Evolutionary conservation across 2,888 invertebrate species (phyloP).

Genomic region (Enoplolaimus lenunculus): DNA sequence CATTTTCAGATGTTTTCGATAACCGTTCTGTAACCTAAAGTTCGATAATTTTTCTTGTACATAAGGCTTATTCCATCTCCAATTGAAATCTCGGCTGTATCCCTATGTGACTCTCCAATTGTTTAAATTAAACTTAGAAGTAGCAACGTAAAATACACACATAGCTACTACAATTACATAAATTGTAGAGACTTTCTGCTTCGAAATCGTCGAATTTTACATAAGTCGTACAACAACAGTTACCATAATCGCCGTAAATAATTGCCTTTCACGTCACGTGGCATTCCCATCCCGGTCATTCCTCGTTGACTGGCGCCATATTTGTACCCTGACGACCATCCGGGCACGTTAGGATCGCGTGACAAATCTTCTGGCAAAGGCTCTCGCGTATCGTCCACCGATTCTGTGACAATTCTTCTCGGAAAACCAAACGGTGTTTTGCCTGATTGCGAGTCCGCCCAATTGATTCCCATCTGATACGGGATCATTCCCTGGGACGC

Average conservation of each 20-base stretch:
- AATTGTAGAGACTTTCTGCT: too few relatives aligned
- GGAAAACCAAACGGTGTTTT: constrained; percentile 48
- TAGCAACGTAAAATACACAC: too few relatives aligned
- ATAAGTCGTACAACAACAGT: too few relatives aligned
- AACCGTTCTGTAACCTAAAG: too few relatives aligned
- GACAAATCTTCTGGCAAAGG: constrained; percentile 38
- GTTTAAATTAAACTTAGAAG: too few relatives aligned
- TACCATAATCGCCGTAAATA: constrained; percentile 34
- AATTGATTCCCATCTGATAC: constrained; percentile 48
- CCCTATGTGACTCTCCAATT: too few relatives aligned
- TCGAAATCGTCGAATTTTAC: too few relatives aligned
- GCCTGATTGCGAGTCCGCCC: constrained; percentile 47
- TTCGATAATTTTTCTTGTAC: too few relatives aligned
- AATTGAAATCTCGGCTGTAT: too few relatives aligned
- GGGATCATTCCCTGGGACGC: constrained; percentile 43
- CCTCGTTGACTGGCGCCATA: constrained; percentile 38
- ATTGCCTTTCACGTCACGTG: constrained; percentile 39
- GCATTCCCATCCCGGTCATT: constrained; percentile 40
- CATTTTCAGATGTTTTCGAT: too few relatives aligned
- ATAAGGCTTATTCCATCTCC: too few relatives aligned
- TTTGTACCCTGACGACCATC: constrained; percentile 37
- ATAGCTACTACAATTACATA: too few relatives aligned
- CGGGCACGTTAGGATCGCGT: constrained; percentile 37
- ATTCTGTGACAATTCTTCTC: constrained; percentile 38
- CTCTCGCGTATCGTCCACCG: constrained; percentile 36